Conservation (phyloP, 2,113 vertebrate genomes). For the Chaenocephalus aceratus region DNA sequence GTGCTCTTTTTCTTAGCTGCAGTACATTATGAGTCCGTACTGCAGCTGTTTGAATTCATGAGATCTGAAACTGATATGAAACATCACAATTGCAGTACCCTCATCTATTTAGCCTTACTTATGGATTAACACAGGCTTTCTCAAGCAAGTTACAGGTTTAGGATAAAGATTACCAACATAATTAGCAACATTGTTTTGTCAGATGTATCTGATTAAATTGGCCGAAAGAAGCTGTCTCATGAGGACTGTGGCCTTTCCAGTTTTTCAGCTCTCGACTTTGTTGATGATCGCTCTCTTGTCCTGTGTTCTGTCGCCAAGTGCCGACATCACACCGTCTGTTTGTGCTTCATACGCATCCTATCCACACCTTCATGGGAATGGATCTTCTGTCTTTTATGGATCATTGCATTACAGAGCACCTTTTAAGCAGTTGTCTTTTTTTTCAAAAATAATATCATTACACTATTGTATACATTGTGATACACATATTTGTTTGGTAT, state of each 20-base stretch:
- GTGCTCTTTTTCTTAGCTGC: background rate
- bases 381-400: background rate
- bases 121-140: background rate
- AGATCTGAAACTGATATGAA: background rate
- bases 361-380: background rate
- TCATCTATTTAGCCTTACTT: background rate
- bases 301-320: background rate
- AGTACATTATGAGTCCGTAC: background rate
- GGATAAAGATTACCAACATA: too few species aligned
- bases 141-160: background rate
- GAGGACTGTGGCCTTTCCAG: background rate
- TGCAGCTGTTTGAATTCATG: slow-evolving; percentile 5
- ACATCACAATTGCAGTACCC: background rate
- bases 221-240: background rate
- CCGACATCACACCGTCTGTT: background rate
- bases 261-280: slow-evolving; percentile 9
- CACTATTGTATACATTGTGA: too few species aligned
- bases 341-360: background rate
- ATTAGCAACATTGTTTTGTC: too few species aligned
- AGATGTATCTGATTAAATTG: too few species aligned
- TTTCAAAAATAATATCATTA: too few species aligned
- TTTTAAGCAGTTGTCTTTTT: too few species aligned
- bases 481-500: too few species aligned
- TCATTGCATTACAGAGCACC: too few species aligned
- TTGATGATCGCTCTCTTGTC: background rate